These are phyloP conservation scores for Agrochola circellaris DNA, from an alignment of 2,888 invertebrate species.

Conservation along the genomic window DNA sequence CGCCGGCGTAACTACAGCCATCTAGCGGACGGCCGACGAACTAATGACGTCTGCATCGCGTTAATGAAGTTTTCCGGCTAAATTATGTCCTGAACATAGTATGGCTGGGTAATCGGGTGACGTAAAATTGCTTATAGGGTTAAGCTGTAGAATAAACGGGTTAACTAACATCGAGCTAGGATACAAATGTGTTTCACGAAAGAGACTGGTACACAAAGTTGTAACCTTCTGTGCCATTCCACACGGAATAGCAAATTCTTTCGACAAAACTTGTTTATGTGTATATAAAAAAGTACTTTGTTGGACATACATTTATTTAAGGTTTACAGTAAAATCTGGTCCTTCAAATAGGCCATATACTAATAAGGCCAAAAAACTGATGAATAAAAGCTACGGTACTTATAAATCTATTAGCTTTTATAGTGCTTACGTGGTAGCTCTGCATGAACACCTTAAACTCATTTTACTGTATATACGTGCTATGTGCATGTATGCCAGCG, in stretches of 20 bases:
- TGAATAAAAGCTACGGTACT: too few relatives aligned
- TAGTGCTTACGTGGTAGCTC: background rate
- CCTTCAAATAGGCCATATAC: background rate
- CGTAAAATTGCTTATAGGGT: constrained; percentile 4
- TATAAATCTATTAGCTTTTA: too few relatives aligned
- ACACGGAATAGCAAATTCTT: background rate
- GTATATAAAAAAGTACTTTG: background rate
- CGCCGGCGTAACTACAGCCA: constrained; percentile 17
- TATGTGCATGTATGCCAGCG: background rate
- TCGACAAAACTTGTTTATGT: background rate
- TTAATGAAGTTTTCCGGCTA: constrained; percentile 60
- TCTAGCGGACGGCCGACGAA: constrained; percentile 38
- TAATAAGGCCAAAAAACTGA: background rate
- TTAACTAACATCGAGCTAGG: background rate
- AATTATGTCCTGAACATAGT: constrained; percentile 56
- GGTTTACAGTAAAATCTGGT: background rate
- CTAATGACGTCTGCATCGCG: constrained; percentile 57
- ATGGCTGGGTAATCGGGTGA: constrained; percentile 30
- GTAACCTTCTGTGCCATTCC: background rate
- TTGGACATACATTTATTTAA: background rate
- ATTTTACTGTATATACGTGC: background rate
- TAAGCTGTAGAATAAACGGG: constrained; percentile 6
- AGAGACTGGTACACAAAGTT: background rate
- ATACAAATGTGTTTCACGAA: background rate
- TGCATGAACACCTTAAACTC: background rate